Conservation (phyloP, 2,113 vertebrate genomes). For the Phaetusa simplex region DNA sequence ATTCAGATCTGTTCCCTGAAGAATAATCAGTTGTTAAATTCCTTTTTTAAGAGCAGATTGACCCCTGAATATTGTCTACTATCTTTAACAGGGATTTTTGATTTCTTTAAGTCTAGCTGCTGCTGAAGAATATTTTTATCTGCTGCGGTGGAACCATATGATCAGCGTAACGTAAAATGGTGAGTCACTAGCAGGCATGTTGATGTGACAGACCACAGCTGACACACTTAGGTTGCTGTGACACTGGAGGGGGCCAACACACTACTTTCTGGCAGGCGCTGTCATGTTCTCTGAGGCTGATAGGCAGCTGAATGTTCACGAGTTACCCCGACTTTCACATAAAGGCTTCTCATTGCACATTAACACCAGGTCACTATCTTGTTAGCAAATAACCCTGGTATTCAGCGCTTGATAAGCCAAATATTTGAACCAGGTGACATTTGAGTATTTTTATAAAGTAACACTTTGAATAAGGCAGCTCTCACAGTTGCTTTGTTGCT, state of each 20-base stretch:
- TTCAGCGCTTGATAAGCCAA: conserved; percentile 51
- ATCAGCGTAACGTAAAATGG: background rate
- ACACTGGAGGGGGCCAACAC: conserved; percentile 31
- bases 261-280: background rate
- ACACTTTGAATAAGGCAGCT: background rate
- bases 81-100: background rate
- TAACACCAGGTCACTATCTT: conserved; percentile 11
- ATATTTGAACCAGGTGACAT: conserved; percentile 55
- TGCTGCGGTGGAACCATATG: background rate
- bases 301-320: background rate
- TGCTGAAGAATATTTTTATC: background rate
- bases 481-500: background rate
- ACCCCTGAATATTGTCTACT: background rate
- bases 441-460: background rate
- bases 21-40: background rate
- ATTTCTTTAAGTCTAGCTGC: background rate
- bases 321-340: background rate
- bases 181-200: background rate
- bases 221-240: background rate
- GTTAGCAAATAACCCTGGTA: conserved; percentile 56
- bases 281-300: background rate
- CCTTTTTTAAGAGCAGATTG: background rate
- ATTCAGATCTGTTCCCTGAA: background rate
- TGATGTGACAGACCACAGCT: background rate
- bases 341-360: conserved; percentile 12